phyloP scores from a whole-genome alignment of 2,113 vertebrate species.

The Apteryx owenii region DNA sequence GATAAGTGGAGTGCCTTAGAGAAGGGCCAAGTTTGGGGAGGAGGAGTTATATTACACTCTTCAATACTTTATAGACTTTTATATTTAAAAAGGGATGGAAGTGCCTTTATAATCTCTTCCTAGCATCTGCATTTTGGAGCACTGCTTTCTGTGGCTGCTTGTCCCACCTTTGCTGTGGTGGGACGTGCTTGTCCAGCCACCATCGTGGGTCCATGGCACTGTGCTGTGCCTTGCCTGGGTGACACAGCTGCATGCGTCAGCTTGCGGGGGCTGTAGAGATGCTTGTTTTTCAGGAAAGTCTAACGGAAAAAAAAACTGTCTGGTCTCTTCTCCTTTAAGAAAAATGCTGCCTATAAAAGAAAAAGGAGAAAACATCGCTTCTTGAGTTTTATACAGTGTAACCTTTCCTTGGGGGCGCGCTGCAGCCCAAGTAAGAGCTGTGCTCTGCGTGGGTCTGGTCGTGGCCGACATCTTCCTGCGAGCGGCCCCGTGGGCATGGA shows the following conservation, averaged over 20 bases:
- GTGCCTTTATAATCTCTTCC: not conserved
- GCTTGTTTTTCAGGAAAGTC: not conserved
- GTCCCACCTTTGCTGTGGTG: not conserved
- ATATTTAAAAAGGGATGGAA: not conserved
- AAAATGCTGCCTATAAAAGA: not conserved
- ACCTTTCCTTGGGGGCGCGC: not conserved
- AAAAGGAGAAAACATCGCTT: not conserved
- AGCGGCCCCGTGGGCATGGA: not conserved
- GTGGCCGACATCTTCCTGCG: not conserved
- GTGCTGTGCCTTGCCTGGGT: not conserved
- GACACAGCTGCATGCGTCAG: not conserved
- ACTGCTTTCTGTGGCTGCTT: not conserved
- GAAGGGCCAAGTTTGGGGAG: not conserved
- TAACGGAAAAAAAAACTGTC: not conserved
- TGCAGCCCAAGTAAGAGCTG: not conserved
- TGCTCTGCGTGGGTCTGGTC: not conserved
- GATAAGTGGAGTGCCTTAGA: not conserved
- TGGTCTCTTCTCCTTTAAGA: not conserved
- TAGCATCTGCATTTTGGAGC: not conserved
- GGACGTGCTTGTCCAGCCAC: rapidly evolving
- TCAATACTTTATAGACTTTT: not conserved
- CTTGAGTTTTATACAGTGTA: not conserved
- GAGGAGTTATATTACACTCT: not conserved
- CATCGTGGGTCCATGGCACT: rapidly evolving
- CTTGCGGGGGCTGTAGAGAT: rapidly evolving